Percentiles rank a stretch among this genome's conserved stretches.
phyloP scores from a whole-genome alignment of 2,797 vertebrate genomes.

The Schizopygopsis pylzovi region DNA sequence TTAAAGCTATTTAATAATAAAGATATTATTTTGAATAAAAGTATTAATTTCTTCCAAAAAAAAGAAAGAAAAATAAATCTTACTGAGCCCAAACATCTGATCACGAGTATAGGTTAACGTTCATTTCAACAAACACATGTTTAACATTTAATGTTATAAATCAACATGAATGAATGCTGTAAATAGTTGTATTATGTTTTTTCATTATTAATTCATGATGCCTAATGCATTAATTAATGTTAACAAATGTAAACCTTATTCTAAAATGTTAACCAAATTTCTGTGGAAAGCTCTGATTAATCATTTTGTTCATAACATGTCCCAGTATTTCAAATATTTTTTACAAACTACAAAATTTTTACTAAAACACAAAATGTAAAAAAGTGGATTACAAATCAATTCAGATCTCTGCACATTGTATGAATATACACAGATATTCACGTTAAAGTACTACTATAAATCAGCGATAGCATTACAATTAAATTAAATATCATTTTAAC shows the following conservation, averaged over 20 bases:
- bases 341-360: background rate
- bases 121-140: background rate
- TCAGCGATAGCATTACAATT: background rate
- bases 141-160: background rate
- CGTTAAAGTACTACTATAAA: slow-evolving; percentile 6
- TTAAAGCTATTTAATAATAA: background rate
- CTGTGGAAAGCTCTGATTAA: background rate
- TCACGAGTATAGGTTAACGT: background rate
- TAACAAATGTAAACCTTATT: background rate
- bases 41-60: background rate
- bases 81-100: background rate
- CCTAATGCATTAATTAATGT: background rate
- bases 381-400: background rate
- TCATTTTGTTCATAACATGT: background rate
- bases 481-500: background rate
- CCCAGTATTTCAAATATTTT: background rate
- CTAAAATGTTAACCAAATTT: background rate
- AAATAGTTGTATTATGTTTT: background rate
- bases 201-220: too few relatives aligned
- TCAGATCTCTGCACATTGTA: background rate
- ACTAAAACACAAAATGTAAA: background rate
- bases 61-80: background rate
- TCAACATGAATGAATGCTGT: background rate
- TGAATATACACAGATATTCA: background rate
- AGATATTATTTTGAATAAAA: background rate